These are phyloP conservation scores for Manis crassicaudata DNA, from an alignment of 2,797 vertebrate genomes.

Conservation along the genomic window DNA sequence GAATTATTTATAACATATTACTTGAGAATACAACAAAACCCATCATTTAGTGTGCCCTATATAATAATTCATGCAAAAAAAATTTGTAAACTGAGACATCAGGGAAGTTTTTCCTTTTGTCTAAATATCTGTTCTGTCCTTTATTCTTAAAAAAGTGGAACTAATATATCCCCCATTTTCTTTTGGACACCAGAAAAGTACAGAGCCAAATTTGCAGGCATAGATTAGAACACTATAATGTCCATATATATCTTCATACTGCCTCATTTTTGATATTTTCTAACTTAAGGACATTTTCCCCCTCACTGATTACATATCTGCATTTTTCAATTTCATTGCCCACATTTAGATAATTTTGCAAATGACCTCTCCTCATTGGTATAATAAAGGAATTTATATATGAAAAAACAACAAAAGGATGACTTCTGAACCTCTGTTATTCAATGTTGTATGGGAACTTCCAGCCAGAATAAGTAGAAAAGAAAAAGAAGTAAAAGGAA, in stretches of 20 bases:
- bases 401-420: neutral
- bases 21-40: neutral
- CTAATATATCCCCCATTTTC: neutral
- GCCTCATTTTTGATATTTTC: neutral
- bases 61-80: slow-evolving; percentile 5
- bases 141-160: neutral
- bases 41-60: neutral
- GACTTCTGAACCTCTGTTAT: neutral
- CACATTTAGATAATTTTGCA: neutral
- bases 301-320: neutral
- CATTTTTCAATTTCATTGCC: neutral
- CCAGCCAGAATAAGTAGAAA: neutral
- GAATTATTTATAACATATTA: neutral
- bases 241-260: neutral
- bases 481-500: neutral
- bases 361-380: neutral
- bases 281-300: neutral
- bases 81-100: neutral
- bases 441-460: neutral
- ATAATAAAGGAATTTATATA: neutral
- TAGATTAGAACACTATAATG: neutral
- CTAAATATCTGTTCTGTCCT: neutral
- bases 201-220: neutral
- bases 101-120: neutral
- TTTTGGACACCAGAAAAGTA: neutral